Evolutionary conservation across 1,140 invertebrate genomes (phyloP).

Genomic region (Heliconius himera): DNA sequence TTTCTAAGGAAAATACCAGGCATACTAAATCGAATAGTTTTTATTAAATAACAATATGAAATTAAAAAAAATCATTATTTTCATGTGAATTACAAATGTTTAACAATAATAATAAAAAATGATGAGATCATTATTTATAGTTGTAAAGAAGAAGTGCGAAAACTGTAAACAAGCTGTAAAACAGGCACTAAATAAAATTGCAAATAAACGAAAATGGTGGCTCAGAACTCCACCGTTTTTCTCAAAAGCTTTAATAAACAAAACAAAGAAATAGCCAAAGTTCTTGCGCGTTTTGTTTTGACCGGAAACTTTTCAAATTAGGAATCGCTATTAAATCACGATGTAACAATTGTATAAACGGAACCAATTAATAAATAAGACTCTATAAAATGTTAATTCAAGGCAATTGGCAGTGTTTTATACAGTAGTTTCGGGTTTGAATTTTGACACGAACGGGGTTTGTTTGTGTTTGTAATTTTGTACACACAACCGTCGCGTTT

Average conservation of each 20-base stretch:
- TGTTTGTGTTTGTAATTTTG: no score
- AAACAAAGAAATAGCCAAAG: conserved; percentile 68
- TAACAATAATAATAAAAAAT: background rate
- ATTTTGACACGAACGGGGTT: background rate
- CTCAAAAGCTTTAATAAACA: conserved; percentile 67
- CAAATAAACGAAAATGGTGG: conserved; percentile 66
- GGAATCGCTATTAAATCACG: conserved; percentile 35
- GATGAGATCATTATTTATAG: background rate
- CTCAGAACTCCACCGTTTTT: conserved; percentile 63
- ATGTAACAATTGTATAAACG: conserved; percentile 39
- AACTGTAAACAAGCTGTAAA: conserved; percentile 61
- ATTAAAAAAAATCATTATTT: background rate
- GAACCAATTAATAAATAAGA: conserved; percentile 34
- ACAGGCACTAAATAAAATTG: conserved; percentile 65
- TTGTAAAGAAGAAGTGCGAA: conserved; percentile 10
- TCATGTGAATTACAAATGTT: background rate
- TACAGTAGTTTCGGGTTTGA: background rate
- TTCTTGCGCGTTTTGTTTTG: conserved; percentile 54
- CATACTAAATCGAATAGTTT: background rate
- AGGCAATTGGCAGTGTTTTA: background rate
- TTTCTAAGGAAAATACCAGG: background rate
- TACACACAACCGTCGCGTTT: no score
- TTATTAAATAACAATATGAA: background rate
- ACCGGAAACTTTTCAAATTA: conserved; percentile 47
- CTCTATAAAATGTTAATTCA: background rate